phyloP scores from a whole-genome alignment of 2,113 vertebrate genomes.

The Gallinago undulata region DNA sequence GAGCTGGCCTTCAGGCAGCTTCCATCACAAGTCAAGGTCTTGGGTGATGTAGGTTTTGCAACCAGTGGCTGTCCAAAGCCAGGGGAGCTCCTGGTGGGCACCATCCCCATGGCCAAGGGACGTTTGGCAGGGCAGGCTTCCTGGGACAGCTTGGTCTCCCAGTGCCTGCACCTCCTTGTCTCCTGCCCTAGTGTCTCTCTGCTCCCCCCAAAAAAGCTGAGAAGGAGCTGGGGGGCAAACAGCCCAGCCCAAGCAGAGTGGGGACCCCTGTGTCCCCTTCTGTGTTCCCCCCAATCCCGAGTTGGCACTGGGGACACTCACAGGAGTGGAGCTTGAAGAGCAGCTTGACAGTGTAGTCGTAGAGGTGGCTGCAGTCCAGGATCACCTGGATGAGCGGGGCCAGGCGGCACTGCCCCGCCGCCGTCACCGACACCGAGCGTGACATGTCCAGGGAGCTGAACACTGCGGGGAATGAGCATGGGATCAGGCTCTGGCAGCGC shows the following conservation, averaged over 20 bases:
- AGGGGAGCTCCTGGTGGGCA: not conserved
- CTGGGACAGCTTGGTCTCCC: not conserved
- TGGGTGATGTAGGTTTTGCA: not conserved
- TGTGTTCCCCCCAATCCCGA: rapidly evolving
- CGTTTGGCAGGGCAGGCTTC: not conserved
- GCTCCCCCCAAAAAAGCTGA: not conserved
- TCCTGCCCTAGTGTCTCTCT: not conserved
- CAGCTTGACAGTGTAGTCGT: constrained; percentile 96
- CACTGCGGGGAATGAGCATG: constrained; percentile 66
- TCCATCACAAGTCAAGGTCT: not conserved
- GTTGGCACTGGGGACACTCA: constrained; percentile 72
- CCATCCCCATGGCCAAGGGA: rapidly evolving
- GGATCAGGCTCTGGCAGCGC: not conserved
- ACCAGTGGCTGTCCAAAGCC: not conserved
- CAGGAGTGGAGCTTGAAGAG: constrained; percentile 99
- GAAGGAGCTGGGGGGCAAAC: not conserved
- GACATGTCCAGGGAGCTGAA: constrained; percentile 98
- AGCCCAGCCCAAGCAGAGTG: not conserved
- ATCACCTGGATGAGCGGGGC: constrained; percentile 97
- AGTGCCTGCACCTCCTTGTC: not conserved
- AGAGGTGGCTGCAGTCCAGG: constrained; percentile 94
- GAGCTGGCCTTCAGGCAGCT: not conserved
- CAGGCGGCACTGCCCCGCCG: constrained; percentile 94
- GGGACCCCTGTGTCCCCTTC: not conserved
- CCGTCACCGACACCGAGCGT: constrained; percentile 91